A percentile compares a stretch with the other conserved stretches of the same genome.
These are phyloP conservation scores for Apodemia hepburni DNA, from an alignment of 2,888 invertebrate genomes.

Conservation along the genomic window DNA sequence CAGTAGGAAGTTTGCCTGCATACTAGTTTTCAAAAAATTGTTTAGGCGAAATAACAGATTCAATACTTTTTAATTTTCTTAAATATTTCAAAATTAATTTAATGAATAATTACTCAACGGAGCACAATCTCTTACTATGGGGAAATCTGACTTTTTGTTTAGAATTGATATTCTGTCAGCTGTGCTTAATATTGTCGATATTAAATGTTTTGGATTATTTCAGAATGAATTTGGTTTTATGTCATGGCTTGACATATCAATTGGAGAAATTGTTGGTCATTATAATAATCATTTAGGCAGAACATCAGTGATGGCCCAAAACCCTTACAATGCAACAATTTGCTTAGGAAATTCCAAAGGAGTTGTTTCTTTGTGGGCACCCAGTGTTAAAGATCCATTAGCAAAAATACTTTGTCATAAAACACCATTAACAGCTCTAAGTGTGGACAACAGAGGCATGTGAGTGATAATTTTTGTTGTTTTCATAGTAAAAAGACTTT, in stretches of 20 bases:
- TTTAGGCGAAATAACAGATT: no score
- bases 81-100: no score
- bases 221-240: conserved; percentile 89
- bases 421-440: conserved; percentile 88
- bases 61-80: no score
- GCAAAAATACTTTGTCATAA: conserved; percentile 96
- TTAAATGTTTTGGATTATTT: conserved; percentile 35
- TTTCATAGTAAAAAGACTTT: no score
- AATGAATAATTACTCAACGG: no score
- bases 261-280: conserved; percentile 92
- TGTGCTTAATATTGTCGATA: no score
- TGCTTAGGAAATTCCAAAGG: conserved; percentile 95
- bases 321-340: conserved; percentile 95
- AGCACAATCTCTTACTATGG: no score
- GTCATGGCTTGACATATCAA: conserved; percentile 96
- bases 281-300: conserved; percentile 89
- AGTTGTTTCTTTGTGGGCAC: conserved; percentile 97
- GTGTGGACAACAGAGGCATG: conserved; percentile 92
- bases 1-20: no score
- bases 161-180: no score
- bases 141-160: no score
- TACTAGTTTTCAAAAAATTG: no score
- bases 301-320: conserved; percentile 92
- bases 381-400: conserved; percentile 90
- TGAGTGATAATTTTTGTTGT: conserved; percentile 61